Conservation (phyloP, 2,113 vertebrate species). For the Junco hyemalis region DNA sequence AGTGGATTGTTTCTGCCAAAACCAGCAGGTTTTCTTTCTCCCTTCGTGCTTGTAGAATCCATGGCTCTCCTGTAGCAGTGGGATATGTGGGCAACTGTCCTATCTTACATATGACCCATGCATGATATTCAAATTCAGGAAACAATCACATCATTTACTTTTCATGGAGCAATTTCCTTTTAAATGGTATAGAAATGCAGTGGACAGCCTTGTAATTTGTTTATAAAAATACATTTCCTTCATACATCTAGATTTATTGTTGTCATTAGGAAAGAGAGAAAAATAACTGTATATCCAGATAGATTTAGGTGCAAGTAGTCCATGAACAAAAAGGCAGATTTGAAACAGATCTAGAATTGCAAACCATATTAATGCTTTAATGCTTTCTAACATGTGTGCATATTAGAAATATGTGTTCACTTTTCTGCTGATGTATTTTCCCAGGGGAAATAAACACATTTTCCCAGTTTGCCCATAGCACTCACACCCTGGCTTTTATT, state of each 20-base stretch:
- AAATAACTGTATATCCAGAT: background rate
- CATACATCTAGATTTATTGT: background rate
- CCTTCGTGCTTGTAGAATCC: background rate
- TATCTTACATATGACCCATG: background rate
- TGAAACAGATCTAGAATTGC: background rate
- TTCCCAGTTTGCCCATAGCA: background rate
- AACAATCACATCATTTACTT: background rate
- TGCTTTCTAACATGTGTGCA: background rate
- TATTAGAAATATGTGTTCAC: background rate
- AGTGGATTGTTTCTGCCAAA: background rate
- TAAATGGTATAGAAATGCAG: background rate
- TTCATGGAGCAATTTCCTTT: background rate
- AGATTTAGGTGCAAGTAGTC: background rate
- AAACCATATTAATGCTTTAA: background rate
- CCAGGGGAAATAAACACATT: background rate
- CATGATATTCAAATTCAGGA: background rate
- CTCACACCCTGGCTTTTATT: background rate
- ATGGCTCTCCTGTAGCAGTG: background rate
- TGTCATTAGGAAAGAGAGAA: background rate
- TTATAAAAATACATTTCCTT: background rate
- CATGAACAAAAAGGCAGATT: background rate
- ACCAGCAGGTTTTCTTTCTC: background rate
- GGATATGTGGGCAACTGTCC: background rate
- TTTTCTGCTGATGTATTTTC: conserved; percentile 25
- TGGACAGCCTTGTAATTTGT: background rate